These are phyloP conservation scores for Zaprionus kolodkinae DNA, from an alignment of 1,140 invertebrate genomes.

Conservation along the genomic window DNA sequence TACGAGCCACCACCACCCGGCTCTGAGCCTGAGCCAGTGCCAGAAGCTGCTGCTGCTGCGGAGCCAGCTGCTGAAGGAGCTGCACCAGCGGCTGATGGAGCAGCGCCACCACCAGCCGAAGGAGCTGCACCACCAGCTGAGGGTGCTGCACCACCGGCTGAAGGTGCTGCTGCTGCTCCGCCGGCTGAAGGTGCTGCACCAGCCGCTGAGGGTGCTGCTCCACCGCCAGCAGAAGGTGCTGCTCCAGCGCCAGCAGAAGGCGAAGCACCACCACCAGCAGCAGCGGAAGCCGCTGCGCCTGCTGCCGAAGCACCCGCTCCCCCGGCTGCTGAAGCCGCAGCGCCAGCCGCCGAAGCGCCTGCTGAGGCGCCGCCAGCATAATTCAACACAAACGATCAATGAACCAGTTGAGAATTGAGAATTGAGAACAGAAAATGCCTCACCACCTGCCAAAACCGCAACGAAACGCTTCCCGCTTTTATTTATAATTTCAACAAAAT, in stretches of 20 bases:
- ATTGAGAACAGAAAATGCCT: slow-evolving; percentile 5
- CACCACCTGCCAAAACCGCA: slow-evolving; percentile 46
- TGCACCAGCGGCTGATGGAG: slow-evolving; percentile 74
- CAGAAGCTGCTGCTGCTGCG: slow-evolving; percentile 79
- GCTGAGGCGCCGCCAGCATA: slow-evolving; percentile 82
- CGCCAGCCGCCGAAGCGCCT: slow-evolving; percentile 47
- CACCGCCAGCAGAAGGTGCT: slow-evolving; percentile 69
- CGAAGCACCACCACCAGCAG: slow-evolving; percentile 72
- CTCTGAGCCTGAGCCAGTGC: slow-evolving; percentile 79
- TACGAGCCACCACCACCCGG: slow-evolving; percentile 84
- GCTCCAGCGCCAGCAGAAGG: slow-evolving; percentile 66
- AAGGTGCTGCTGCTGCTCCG: slow-evolving; percentile 74
- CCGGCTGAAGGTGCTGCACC: slow-evolving; percentile 65
- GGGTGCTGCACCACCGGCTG: slow-evolving; percentile 75
- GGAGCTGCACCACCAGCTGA: slow-evolving; percentile 63
- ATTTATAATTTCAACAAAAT: slow-evolving; percentile 45
- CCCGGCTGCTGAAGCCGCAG: slow-evolving; percentile 59
- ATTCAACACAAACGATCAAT: slow-evolving; percentile 14
- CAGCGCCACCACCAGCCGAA: slow-evolving; percentile 60
- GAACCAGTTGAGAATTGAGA: neutral
- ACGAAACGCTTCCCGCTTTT: slow-evolving; percentile 72
- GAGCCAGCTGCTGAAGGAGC: slow-evolving; percentile 69
- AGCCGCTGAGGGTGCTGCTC: slow-evolving; percentile 63
- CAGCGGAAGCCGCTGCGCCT: slow-evolving; percentile 62
- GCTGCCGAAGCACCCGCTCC: slow-evolving; percentile 61